Percentiles rank a stretch among this genome's conserved stretches.
Evolutionary conservation across 1,140 invertebrate species (phyloP).

Genomic region (Drosophila mayri): DNA sequence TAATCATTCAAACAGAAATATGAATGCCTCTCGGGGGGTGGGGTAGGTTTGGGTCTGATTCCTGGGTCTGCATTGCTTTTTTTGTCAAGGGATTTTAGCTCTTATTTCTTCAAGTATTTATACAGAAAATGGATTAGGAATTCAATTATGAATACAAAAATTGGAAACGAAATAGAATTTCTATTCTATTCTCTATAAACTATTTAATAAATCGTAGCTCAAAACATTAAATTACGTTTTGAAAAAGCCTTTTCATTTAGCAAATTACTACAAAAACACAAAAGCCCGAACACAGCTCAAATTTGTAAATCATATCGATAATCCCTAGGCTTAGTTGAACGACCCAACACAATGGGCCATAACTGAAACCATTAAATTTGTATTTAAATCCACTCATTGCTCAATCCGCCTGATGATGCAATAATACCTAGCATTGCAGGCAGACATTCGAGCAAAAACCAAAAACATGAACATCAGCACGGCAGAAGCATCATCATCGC

Average conservation of each 20-base stretch:
- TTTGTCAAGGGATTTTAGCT: neutral
- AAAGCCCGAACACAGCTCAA: neutral
- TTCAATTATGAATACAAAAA: neutral
- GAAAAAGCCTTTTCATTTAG: neutral
- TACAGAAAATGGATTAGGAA: slow-evolving; percentile 5
- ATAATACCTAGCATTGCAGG: slow-evolving; percentile 51
- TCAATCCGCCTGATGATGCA: slow-evolving; percentile 64
- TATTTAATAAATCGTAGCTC: neutral
- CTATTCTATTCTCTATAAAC: no score
- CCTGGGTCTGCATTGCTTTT: neutral
- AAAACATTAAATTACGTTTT: neutral
- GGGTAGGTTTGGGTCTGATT: neutral
- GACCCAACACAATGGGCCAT: slow-evolving; percentile 34
- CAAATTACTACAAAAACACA: slow-evolving; percentile 1
- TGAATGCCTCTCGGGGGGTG: neutral
- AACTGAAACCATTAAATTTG: slow-evolving; percentile 43
- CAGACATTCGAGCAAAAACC: slow-evolving; percentile 15
- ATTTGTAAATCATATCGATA: slow-evolving; percentile 27
- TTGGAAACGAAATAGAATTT: neutral
- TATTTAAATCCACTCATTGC: slow-evolving; percentile 64
- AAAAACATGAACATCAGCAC: slow-evolving; percentile 13
- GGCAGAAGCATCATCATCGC: slow-evolving; percentile 32
- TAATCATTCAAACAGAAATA: slow-evolving; percentile 35
- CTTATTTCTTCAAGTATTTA: slow-evolving; percentile 7
- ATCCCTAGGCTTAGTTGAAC: slow-evolving; percentile 28